Base-by-base conservation (phyloP, 2,888 invertebrate species). In the Craniophora ligustri region DNA sequence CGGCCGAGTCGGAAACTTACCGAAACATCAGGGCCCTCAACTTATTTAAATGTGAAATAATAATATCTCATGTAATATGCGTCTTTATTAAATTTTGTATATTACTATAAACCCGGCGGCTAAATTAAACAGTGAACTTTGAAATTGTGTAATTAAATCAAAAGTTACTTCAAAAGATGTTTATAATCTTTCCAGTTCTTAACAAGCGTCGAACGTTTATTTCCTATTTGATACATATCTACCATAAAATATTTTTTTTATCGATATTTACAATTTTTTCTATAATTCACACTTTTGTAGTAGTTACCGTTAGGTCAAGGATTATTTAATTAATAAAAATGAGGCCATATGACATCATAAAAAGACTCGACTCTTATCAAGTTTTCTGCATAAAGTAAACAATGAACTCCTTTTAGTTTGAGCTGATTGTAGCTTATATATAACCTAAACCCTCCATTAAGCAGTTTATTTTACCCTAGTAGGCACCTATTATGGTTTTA, bases 251-350 rank as follows among this genome's bases (percentile, higher is more conserved):
- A n/a, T n/a, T n/a, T n/a, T n/a, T n/a, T n/a, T n/a, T n/a, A n/a
- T n/a, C n/a, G n/a, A n/a, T n/a, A n/a, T n/a, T n/a, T n/a, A n/a
- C n/a, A n/a, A 36, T n/a, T 11, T 34, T 14, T 19, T 42, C 6
- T 42, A 18, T 31, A 5, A 39, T 40, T 35, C 47, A 42, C 21
- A 5, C 21, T 10, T 45, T 54, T 6, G 15, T 8, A 1, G 13
- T 16, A 19, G 30, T 57, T 63, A 63, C 50, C 30, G 19, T 11
- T 6, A 41, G 63, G 49, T 63, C 66, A 53, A 38, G 7, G 38
- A 42, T 50, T 58, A 44, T 51, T 62, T 50, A n/a, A n/a, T n/a
- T n/a, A n/a, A 50, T 26, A 48, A 53, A 51, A 46, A 35, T 3
- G 11, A 56, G 46, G 46, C 30, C n/a, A 18, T 35, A 5, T 50